Base-by-base conservation (phyloP, 1,140 invertebrate genomes). In the Gryllus bimaculatus region DNA sequence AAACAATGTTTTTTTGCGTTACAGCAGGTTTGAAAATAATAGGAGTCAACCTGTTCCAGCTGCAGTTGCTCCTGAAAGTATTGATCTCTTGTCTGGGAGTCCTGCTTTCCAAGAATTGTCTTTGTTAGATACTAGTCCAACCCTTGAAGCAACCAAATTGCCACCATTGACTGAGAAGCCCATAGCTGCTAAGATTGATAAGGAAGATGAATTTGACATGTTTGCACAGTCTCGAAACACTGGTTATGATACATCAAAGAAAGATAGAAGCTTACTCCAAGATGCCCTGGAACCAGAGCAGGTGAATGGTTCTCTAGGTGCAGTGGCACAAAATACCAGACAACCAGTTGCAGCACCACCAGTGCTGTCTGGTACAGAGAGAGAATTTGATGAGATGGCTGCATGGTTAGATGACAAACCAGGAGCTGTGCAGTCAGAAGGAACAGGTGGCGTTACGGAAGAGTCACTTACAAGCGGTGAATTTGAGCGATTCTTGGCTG, bases 381-480 rank as follows among this genome's bases (percentile, higher is more conserved):
- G 91, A 85, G 95, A 97, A 86, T 95, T 96, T 88, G 94, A 95
- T 88, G 95, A 97, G 88, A 96, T 97, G 91, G 95, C 95, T 83
- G 93, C 94, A 83, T 98, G 95, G 95, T 90, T 97, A 83, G 91
- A 90, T 84, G 91, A 88, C 82, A 88, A 88, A 84, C 90, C 90
- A 87, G 89, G 88, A 88, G 18, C 26, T 39, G 26, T 80, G 79
- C 83, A 84, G 78, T 83, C 81, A 66, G 83, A 81, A 49, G 84
- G 81, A 47, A 82, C 81, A 79, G 78, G 81, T 74, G 82, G 83
- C 78, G 78, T 82, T 10, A 84, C 85, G 20, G 90, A 92, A 83
- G 92, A 93, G 83, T 93, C 93, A 10, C 86, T 95, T 39, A 95
- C 94, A n/a, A 95, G 93, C 81, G 93, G 94, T 82, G 96, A 98